Conservation (phyloP, 2,797 vertebrate genomes). For the Heteromormyrus szaboi region DNA sequence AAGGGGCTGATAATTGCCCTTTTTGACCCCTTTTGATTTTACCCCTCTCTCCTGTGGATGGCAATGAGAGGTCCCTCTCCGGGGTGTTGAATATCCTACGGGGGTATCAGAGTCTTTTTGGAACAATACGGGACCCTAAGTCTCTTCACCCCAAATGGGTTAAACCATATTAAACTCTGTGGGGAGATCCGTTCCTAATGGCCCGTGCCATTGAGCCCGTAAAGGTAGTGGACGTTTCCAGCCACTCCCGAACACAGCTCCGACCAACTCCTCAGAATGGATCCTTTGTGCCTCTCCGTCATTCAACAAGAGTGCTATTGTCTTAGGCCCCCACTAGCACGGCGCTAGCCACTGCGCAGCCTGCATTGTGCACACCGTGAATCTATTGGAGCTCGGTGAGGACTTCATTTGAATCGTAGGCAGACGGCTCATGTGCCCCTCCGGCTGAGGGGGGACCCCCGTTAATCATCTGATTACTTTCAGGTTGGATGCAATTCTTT, state of each 20-base stretch:
- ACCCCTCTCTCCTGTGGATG: not conserved
- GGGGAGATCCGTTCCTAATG: constrained; percentile 28
- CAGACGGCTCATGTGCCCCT: constrained; percentile 40
- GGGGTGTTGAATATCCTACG: not conserved
- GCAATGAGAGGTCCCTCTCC: constrained; percentile 10
- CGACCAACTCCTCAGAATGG: constrained; percentile 72
- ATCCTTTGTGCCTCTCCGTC: constrained; percentile 66
- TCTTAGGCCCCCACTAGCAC: constrained; percentile 55
- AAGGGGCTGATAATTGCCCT: not conserved
- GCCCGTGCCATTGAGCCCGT: constrained; percentile 39
- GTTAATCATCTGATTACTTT: constrained; percentile 40
- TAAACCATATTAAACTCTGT: constrained; percentile 24
- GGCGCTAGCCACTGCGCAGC: constrained; percentile 53
- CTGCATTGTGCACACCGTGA: constrained; percentile 56
- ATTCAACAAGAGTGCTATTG: constrained; percentile 67
- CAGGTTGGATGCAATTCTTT: constrained; percentile 7
- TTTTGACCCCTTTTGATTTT: not conserved
- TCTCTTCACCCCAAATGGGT: constrained; percentile 19
- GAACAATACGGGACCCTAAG: constrained; percentile 15
- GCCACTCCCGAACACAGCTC: constrained; percentile 58
- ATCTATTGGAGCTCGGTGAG: constrained; percentile 47
- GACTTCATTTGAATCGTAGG: constrained; percentile 57
- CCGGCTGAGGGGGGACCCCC: constrained; percentile 21
- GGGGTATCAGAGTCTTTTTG: constrained; percentile 22
- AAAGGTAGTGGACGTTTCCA: constrained; percentile 41